phyloP scores from a whole-genome alignment of 2,113 vertebrate genomes.

The mouse (Mus musculus) region GRCm39 chr14:86889001-86889500 shows the following conservation, averaged over 20 bases:
- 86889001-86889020: background rate
- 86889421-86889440: conserved; percentile 56
- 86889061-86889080: background rate
- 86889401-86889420: conserved; percentile 11
- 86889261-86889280: background rate
- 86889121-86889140: conserved; percentile 1
- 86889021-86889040: background rate
- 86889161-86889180: conserved; percentile 46
- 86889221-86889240: conserved; percentile 38
- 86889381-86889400: conserved; percentile 30
- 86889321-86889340: background rate
- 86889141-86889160: conserved; percentile 22
- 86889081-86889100: background rate
- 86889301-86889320: conserved; percentile 16
- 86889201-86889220: background rate
- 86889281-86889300: conserved; percentile 10
- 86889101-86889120: background rate
- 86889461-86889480: conserved; percentile 20
- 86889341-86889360: background rate
- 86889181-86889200: conserved; percentile 53
- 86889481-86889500: conserved; percentile 35
- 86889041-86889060: background rate
- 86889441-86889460: conserved; percentile 61
- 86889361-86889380: conserved; percentile 38
- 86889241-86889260: conserved; percentile 17